A percentile compares a stretch with the other conserved stretches of the same genome.
phyloP scores from a whole-genome alignment of 2,797 vertebrate species.

The Dipus sagitta region DNA sequence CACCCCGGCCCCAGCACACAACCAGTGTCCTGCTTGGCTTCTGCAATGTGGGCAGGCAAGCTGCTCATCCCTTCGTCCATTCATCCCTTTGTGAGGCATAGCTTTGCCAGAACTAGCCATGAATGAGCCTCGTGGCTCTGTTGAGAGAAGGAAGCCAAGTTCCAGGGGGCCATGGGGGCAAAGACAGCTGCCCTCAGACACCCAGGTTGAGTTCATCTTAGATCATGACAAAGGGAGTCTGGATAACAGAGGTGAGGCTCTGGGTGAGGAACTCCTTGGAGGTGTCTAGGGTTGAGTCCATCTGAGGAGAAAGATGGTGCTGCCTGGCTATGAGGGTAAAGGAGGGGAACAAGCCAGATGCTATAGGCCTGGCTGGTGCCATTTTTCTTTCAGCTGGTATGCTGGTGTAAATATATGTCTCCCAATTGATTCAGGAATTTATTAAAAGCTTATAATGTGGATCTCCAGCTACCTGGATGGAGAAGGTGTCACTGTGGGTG shows the following conservation, averaged over 20 bases:
- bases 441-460: too few relatives aligned
- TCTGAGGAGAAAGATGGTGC: too few relatives aligned
- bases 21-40: not conserved
- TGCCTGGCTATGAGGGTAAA: not conserved
- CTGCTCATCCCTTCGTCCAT: too few relatives aligned
- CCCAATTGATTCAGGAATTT: too few relatives aligned
- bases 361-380: fast-evolving
- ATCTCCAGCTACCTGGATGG: too few relatives aligned
- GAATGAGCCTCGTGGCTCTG: fast-evolving
- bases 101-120: fast-evolving
- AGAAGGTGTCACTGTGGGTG: too few relatives aligned
- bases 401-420: too few relatives aligned
- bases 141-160: too few relatives aligned
- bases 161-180: fast-evolving
- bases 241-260: fast-evolving
- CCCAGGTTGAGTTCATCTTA: not conserved
- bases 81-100: too few relatives aligned
- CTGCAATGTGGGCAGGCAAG: not conserved
- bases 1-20: not conserved
- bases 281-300: too few relatives aligned
- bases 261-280: too few relatives aligned
- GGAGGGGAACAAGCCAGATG: fast-evolving
- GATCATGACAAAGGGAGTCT: not conserved
- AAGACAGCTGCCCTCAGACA: fast-evolving
- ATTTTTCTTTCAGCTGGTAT: not conserved